phyloP scores from a whole-genome alignment of 2,888 invertebrate species.

The Ditula angustiorana region DNA sequence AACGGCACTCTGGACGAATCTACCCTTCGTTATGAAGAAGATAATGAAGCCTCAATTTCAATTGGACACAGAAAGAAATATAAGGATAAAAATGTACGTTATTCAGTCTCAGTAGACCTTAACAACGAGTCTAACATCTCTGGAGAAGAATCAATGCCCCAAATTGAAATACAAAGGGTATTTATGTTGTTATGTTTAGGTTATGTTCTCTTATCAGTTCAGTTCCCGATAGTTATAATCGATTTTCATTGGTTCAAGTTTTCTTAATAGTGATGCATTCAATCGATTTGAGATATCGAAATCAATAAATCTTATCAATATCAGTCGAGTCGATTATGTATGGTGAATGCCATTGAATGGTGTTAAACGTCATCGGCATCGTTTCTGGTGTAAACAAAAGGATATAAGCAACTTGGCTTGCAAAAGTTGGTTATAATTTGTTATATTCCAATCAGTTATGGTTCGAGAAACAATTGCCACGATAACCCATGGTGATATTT shows the following conservation, averaged over 20 bases:
- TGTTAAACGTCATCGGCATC: constrained; percentile 30
- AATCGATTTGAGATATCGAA: constrained; percentile 28
- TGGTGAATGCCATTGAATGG: too few relatives aligned
- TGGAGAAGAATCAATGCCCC: constrained; percentile 61
- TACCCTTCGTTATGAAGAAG: constrained; percentile 49
- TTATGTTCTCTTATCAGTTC: constrained; percentile 53
- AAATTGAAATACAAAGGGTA: constrained; percentile 77
- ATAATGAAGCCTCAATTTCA: constrained; percentile 17
- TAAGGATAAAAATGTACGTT: constrained; percentile 75
- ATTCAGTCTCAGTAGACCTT: constrained; percentile 67
- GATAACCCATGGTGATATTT: too few relatives aligned
- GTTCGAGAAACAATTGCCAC: background rate
- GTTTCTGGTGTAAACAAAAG: constrained; percentile 2
- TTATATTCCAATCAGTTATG: background rate
- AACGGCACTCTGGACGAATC: constrained; percentile 68
- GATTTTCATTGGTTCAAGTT: constrained; percentile 43
- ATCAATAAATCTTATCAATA: constrained; percentile 21
- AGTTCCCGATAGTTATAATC: constrained; percentile 40
- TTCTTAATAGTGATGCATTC: constrained; percentile 12
- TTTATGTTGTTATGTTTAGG: constrained; percentile 57
- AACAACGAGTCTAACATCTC: constrained; percentile 56
- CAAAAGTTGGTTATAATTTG: background rate
- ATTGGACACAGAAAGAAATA: constrained; percentile 39
- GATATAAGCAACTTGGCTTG: background rate
- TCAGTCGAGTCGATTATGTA: constrained; percentile 27